phyloP scores from a whole-genome alignment of 2,888 invertebrate genomes.

The Catocala sponsa region DNA sequence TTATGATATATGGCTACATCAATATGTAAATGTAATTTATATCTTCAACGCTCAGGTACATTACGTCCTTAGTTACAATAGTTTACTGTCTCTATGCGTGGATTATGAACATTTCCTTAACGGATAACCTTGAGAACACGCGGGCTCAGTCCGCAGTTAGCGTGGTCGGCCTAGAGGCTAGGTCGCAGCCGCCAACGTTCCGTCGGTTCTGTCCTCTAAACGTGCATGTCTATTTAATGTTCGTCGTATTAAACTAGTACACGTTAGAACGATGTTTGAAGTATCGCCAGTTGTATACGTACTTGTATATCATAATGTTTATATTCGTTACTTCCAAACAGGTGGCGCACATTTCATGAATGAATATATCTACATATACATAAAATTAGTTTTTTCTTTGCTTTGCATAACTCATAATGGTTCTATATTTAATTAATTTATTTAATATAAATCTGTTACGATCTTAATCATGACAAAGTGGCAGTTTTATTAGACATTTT shows the following conservation, averaged over 20 bases:
- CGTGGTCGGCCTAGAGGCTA: constrained; percentile 26
- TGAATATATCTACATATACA: too few species aligned
- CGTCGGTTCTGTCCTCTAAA: constrained; percentile 45
- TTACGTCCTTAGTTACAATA: too few species aligned
- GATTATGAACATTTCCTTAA: neutral
- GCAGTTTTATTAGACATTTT: too few species aligned
- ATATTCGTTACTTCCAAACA: neutral
- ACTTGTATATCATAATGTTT: neutral
- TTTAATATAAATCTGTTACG: too few species aligned
- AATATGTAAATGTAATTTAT: too few species aligned
- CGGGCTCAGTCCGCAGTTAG: constrained; percentile 13
- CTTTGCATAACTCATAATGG: too few species aligned
- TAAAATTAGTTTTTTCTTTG: too few species aligned
- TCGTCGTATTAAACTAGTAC: constrained; percentile 32
- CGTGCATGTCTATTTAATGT: constrained; percentile 42
- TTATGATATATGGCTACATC: too few species aligned
- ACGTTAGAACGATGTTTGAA: constrained; percentile 14
- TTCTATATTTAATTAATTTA: too few species aligned
- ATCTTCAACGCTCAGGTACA: too few species aligned
- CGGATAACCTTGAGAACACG: constrained; percentile 36
- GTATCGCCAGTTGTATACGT: constrained; percentile 6
- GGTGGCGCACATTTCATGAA: neutral
- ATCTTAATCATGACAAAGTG: too few species aligned
- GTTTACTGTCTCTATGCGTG: too few species aligned
- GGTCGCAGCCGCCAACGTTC: constrained; percentile 41